Conservation (phyloP, 2,797 vertebrate genomes). For the Hippopotamyrus pictus region DNA sequence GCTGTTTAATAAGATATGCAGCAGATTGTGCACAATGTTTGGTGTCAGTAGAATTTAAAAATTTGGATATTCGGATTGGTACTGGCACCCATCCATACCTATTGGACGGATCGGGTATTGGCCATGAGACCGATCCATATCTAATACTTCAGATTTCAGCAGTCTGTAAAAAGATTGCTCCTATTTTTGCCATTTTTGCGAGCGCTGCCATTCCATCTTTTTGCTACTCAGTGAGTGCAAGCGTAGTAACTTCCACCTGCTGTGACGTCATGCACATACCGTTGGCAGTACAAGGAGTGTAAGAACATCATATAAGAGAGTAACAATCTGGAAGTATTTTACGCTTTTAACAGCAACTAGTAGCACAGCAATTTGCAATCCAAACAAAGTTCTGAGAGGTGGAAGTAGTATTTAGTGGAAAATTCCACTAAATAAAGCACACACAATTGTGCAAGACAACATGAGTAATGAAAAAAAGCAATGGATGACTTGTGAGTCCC, state of each 20-base stretch:
- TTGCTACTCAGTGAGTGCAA: not conserved
- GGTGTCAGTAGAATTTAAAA: not conserved
- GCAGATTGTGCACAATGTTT: not conserved
- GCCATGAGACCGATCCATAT: not conserved
- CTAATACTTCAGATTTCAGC: not conserved
- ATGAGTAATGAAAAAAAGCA: not conserved
- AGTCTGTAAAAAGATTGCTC: too few species aligned
- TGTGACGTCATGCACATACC: not conserved
- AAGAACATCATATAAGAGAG: not conserved
- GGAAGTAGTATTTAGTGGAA: not conserved
- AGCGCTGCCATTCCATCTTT: not conserved
- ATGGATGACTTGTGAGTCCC: not conserved
- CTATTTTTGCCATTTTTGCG: not conserved
- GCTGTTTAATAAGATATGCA: not conserved
- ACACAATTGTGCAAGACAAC: not conserved
- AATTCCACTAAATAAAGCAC: not conserved
- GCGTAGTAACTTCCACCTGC: not conserved
- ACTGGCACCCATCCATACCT: not conserved
- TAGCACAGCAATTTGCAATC: not conserved
- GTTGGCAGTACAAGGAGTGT: not conserved
- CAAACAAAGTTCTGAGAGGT: not conserved
- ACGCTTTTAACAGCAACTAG: not conserved
- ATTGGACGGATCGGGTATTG: not conserved
- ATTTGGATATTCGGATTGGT: not conserved
- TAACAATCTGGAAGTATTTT: not conserved